Evolutionary conservation across 2,888 invertebrate species (phyloP), one percentile per base, ranked within the genome.

Genomic region (Drosophila suboccidentalis): DNA sequence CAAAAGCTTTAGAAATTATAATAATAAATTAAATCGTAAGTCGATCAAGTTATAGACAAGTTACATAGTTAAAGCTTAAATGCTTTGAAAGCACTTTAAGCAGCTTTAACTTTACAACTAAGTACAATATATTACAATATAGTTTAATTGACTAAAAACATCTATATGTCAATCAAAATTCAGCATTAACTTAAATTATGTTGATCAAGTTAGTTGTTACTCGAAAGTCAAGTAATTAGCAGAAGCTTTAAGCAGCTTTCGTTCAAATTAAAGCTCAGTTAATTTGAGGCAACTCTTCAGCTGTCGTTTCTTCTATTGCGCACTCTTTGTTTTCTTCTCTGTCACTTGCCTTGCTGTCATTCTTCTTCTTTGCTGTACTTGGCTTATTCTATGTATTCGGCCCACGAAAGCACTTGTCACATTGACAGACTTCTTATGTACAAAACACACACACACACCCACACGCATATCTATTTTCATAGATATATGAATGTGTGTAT

Each of bases 391-490:
- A 41, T 54, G 57, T 54, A 72, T 75, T 78, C 72, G 62, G 69
- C 67, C 51, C 59, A 72, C 57, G 67, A 73, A 67, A 49, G 41
- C 61, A 62, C 64, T 70, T 65, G 51, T 49, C 62, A 74, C 61
- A 77, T 77, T 77, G 74, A 63, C 71, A 71, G 77, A 43, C 44
- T 54, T 66, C 44, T 54, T 66, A 75, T 71, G 29, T 66, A 75
- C 51, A 66, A 26, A 1, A 22, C 22, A 26, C 22, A n/a, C 44
- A 13, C 19, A 19, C 43, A 43, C 19, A 19, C 17, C 11, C 3
- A 43, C 17, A 38, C 5, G 8, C 6, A 43, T 26, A 13, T 15
- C 6, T 34, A 19, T n/a, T 36, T 36, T 36, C 13, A 13, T 4
- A 36, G 13, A 36, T 32, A 10, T 36, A 10, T 34, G 4, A 36